phyloP scores from a whole-genome alignment of 2,888 invertebrate species.

The Parnassius smintheus region DNA sequence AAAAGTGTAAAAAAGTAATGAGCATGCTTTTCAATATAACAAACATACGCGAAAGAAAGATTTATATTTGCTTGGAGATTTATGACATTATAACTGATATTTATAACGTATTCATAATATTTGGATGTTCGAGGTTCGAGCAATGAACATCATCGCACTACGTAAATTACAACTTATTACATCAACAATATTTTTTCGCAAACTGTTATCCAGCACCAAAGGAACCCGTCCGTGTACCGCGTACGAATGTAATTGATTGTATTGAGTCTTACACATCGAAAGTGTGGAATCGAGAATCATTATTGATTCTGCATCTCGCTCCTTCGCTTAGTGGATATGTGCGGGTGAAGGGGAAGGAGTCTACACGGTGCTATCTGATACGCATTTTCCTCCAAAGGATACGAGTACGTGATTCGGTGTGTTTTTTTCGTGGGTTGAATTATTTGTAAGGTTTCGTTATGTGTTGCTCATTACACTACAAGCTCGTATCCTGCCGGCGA shows the following conservation, averaged over 20 bases:
- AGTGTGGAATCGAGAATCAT: constrained; percentile 60
- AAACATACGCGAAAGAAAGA: no score
- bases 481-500: constrained; percentile 75
- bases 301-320: constrained; percentile 60
- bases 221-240: constrained; percentile 69
- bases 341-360: constrained; percentile 51
- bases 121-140: not conserved
- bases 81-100: not conserved
- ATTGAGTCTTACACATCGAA: constrained; percentile 72
- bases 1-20: no score
- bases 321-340: constrained; percentile 29
- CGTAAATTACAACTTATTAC: constrained; percentile 56
- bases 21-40: no score
- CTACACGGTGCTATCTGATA: constrained; percentile 70
- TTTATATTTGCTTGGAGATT: no score
- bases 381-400: constrained; percentile 78
- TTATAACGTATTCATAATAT: constrained; percentile 1
- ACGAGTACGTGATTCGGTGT: constrained; percentile 77
- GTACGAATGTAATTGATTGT: constrained; percentile 78
- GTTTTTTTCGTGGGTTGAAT: constrained; percentile 78
- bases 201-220: constrained; percentile 60
- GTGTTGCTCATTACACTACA: constrained; percentile 79
- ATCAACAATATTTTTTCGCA: constrained; percentile 53
- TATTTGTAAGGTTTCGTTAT: constrained; percentile 80
- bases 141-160: constrained; percentile 28